Conservation (phyloP, 2,888 invertebrate species). For the Yponomeuta malinellus region DNA sequence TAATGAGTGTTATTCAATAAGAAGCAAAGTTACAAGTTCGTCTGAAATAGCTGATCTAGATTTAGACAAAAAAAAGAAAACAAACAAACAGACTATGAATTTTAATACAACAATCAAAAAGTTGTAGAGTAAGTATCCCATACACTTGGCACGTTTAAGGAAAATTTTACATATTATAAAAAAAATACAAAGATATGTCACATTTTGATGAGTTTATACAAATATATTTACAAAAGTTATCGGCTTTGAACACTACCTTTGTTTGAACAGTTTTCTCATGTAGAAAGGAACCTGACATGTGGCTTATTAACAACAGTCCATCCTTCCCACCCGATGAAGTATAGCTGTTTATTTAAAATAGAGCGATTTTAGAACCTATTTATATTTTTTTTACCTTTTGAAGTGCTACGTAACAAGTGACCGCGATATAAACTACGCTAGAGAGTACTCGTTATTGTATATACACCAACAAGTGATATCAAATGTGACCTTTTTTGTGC, state of each 20-base stretch:
- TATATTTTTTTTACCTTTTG: not conserved
- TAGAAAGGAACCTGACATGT: not conserved
- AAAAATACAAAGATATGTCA: slow-evolving; percentile 6
- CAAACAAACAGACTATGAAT: slow-evolving; percentile 41
- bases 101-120: slow-evolving; percentile 34
- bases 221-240: slow-evolving; percentile 6
- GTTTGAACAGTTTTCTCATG: not conserved
- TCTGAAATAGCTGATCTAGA: no score
- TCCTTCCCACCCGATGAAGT: not conserved
- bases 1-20: no score
- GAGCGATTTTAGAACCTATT: not conserved
- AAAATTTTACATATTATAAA: not conserved
- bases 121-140: slow-evolving; percentile 20
- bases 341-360: not conserved
- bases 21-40: no score
- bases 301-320: not conserved
- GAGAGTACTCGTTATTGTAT: not conserved
- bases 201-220: not conserved
- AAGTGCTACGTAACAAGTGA: not conserved
- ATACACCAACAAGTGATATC: not conserved
- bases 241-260: not conserved
- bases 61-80: not conserved
- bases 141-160: slow-evolving; percentile 32
- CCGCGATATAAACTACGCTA: not conserved
- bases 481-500: slow-evolving; percentile 1